Conservation (phyloP, 2,888 invertebrate species). For the Melipona bicolor region DNA sequence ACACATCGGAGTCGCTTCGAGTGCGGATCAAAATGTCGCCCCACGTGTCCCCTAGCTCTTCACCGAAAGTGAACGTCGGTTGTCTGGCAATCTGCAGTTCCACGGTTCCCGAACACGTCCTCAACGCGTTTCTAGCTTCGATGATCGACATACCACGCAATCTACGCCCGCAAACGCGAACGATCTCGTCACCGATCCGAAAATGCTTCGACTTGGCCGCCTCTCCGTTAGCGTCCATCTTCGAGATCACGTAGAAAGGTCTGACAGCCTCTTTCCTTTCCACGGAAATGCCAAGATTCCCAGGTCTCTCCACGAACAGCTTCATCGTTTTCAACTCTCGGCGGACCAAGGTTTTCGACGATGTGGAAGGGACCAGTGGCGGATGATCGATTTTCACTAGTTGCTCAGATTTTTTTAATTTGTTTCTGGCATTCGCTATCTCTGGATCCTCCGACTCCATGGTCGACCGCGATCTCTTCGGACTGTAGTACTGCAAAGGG, state of each 20-base stretch:
- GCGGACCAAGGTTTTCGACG: slow-evolving; percentile 67
- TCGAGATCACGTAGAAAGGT: slow-evolving; percentile 78
- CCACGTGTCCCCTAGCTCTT: slow-evolving; percentile 77
- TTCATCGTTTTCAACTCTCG: slow-evolving; percentile 79
- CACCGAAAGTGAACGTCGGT: slow-evolving; percentile 73
- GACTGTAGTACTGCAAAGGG: slow-evolving; percentile 72
- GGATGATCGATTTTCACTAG: neutral
- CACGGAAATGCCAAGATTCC: slow-evolving; percentile 76
- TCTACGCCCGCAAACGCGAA: slow-evolving; percentile 86
- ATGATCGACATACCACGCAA: slow-evolving; percentile 83
- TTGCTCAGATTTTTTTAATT: slow-evolving; percentile 58
- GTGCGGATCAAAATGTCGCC: slow-evolving; percentile 71
- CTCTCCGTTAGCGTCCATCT: slow-evolving; percentile 75
- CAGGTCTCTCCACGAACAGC: slow-evolving; percentile 68
- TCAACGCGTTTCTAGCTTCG: slow-evolving; percentile 77
- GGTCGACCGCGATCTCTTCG: slow-evolving; percentile 77
- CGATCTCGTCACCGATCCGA: slow-evolving; percentile 86
- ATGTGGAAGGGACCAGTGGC: neutral
- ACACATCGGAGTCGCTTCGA: slow-evolving; percentile 76
- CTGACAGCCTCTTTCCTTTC: slow-evolving; percentile 78
- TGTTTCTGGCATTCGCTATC: slow-evolving; percentile 28
- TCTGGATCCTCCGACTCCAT: slow-evolving; percentile 66
- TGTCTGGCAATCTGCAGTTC: slow-evolving; percentile 81
- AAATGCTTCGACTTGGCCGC: slow-evolving; percentile 83
- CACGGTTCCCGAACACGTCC: slow-evolving; percentile 74